Evolutionary conservation across 2,888 invertebrate genomes (phyloP).

Genomic region (Ceriagrion tenellum): DNA sequence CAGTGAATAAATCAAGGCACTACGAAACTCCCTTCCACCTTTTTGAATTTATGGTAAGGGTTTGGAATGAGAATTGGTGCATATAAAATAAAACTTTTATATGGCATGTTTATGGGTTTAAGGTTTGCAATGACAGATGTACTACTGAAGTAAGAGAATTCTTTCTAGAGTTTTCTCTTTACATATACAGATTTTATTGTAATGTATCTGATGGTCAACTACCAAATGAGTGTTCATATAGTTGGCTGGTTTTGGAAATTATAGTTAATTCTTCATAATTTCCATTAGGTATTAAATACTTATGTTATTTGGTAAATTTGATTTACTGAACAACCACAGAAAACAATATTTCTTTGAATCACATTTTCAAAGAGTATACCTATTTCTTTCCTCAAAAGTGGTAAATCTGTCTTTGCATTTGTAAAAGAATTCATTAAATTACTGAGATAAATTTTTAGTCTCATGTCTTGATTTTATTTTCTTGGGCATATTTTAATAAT

Average conservation of each 20-base stretch:
- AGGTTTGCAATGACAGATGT: conserved; percentile 31
- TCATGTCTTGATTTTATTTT: conserved; percentile 58
- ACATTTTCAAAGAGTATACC: neutral
- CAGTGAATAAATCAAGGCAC: neutral
- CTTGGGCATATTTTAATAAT: conserved; percentile 62
- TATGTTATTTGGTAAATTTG: too few relatives aligned
- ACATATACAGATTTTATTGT: too few relatives aligned
- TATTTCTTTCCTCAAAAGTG: neutral
- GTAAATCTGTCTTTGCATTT: conserved; percentile 38
- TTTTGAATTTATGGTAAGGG: neutral
- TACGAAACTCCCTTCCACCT: neutral
- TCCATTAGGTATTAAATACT: too few relatives aligned
- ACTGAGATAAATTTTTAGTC: conserved; percentile 8
- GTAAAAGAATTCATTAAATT: neutral
- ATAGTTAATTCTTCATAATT: too few relatives aligned
- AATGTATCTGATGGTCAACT: too few relatives aligned
- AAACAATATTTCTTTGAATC: too few relatives aligned
- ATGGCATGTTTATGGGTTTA: neutral
- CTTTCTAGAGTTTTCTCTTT: too few relatives aligned
- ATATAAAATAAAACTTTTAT: neutral
- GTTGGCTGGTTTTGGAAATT: too few relatives aligned
- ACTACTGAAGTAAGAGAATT: neutral
- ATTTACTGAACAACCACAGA: too few relatives aligned
- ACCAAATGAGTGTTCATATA: too few relatives aligned
- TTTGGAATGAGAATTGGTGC: neutral